Conservation (phyloP, 2,888 invertebrate species). For the Drosophila ustulata region DNA sequence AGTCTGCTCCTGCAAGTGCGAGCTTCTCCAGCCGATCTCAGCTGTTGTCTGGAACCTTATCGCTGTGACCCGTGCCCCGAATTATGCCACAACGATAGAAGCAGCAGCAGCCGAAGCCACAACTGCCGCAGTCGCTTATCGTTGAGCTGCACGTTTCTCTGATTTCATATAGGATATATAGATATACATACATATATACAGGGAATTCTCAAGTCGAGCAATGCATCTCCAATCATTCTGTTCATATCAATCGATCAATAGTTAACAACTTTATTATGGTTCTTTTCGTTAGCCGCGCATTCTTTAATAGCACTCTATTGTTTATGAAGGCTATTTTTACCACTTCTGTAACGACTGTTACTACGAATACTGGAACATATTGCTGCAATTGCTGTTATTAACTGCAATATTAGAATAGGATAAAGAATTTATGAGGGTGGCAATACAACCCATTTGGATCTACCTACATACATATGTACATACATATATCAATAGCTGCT, state of each 20-base stretch:
- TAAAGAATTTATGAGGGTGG: background rate
- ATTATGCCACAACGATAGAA: conserved; percentile 28
- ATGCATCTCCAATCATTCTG: background rate
- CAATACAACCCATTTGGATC: conserved; percentile 1
- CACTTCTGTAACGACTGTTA: conserved; percentile 4
- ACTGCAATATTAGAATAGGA: background rate
- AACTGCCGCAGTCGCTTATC: conserved; percentile 20
- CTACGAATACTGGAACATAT: conserved; percentile 7
- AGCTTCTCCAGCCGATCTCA: conserved; percentile 12
- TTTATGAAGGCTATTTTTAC: conserved; percentile 13
- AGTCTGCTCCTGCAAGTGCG: background rate
- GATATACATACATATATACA: background rate
- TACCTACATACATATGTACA: background rate
- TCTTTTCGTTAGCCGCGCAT: conserved; percentile 11
- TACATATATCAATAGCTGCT: conserved; percentile 33
- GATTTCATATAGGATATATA: conserved; percentile 23
- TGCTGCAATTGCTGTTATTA: conserved; percentile 41
- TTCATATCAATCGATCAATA: conserved; percentile 39
- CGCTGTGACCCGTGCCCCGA: conserved; percentile 27
- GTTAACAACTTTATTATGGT: conserved; percentile 20
- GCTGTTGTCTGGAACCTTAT: conserved; percentile 40
- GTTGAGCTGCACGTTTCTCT: conserved; percentile 2
- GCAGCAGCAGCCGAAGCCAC: conserved; percentile 11
- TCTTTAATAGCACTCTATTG: conserved; percentile 7
- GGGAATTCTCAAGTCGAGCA: background rate